Conservation (phyloP, 1,140 invertebrate species). For the Drosophila dunni region DNA sequence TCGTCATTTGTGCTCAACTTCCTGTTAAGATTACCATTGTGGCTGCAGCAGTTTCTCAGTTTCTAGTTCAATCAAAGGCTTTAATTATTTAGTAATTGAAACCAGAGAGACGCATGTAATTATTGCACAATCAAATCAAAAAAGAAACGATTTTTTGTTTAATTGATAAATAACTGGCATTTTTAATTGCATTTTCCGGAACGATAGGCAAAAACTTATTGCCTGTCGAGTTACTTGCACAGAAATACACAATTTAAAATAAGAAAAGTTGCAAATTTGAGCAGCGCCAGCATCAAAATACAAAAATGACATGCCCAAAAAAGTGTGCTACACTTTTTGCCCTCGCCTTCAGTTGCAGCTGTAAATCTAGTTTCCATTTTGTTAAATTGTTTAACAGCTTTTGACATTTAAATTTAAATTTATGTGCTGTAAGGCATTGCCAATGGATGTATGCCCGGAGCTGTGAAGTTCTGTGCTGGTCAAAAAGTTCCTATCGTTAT, state of each 20-base stretch:
- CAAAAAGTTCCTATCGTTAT: conserved; percentile 70
- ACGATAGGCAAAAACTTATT: too few relatives aligned
- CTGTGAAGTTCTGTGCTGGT: conserved; percentile 15
- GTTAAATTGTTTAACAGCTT: conserved; percentile 74
- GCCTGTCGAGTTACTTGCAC: too few relatives aligned
- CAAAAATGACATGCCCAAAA: conserved; percentile 47
- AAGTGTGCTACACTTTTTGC: conserved; percentile 30
- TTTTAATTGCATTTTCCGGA: conserved; percentile 10
- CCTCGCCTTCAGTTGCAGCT: conserved; percentile 18
- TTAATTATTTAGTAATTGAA: conserved; percentile 7
- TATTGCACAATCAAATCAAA: conserved; percentile 7
- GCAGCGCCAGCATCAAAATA: conserved; percentile 10
- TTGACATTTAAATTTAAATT: conserved; percentile 77
- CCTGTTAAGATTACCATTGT: neutral
- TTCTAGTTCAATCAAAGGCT: neutral
- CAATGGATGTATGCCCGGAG: neutral
- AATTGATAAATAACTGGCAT: conserved; percentile 15
- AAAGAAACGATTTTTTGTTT: conserved; percentile 5
- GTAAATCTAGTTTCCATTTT: conserved; percentile 17
- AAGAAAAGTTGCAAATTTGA: too few relatives aligned
- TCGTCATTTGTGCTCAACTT: too few relatives aligned
- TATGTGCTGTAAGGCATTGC: conserved; percentile 45
- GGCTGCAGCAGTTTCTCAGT: neutral
- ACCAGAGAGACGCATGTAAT: conserved; percentile 8
- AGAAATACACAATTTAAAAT: too few relatives aligned